Conservation (phyloP, 2,113 vertebrate genomes). For the Hipposideros armiger region DNA sequence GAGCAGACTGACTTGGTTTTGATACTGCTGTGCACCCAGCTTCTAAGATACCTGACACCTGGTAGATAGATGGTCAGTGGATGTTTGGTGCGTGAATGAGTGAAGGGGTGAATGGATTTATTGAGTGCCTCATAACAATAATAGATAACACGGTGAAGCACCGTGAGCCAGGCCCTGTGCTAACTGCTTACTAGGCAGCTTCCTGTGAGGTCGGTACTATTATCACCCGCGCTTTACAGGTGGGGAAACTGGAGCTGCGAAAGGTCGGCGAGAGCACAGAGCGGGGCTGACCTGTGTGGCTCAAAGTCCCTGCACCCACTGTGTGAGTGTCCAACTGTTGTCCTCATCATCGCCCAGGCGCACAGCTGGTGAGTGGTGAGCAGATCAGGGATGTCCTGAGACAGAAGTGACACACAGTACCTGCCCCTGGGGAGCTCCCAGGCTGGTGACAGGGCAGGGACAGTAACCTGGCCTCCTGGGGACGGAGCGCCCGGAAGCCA, state of each 20-base stretch:
- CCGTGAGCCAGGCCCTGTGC: not conserved
- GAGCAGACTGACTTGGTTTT: not conserved
- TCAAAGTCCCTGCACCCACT: no score
- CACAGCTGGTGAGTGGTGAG: no score
- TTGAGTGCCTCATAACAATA: not conserved
- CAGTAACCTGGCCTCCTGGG: not conserved
- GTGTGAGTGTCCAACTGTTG: not conserved
- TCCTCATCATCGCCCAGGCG: accelerated
- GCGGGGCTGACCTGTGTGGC: not conserved
- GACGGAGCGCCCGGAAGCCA: not conserved
- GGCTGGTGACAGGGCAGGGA: no score
- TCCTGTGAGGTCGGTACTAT: not conserved
- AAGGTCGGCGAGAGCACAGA: not conserved
- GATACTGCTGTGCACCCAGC: not conserved
- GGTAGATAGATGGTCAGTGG: not conserved
- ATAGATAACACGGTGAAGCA: no score
- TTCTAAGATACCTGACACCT: not conserved
- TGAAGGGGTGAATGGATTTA: not conserved
- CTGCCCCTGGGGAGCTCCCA: not conserved
- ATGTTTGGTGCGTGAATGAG: not conserved
- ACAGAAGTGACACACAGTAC: accelerated
- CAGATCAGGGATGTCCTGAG: not conserved
- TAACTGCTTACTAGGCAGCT: not conserved
- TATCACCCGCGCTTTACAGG: not conserved
- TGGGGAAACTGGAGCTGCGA: not conserved